Base-by-base conservation (phyloP, 2,797 vertebrate genomes). In the Rhabdomys pumilio region DNA sequence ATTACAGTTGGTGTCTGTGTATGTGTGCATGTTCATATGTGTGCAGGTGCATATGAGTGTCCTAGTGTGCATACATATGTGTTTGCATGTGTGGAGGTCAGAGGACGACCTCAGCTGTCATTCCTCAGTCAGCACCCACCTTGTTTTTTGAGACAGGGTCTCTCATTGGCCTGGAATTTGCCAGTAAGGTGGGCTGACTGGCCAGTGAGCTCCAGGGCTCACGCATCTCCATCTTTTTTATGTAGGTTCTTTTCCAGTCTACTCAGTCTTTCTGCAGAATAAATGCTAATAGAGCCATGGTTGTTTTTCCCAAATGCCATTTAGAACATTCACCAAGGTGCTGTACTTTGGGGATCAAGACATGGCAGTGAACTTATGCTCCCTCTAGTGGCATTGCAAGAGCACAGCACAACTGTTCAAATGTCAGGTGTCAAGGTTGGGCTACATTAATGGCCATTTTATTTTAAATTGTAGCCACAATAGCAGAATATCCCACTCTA, bases 301-400 rank as follows among this genome's bases (percentile, higher is more conserved):
- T 47, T 0, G 0, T 57, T 19, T 50, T 65, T 85, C 34, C 69
- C 65, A 9, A 57, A 63, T 69, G 47, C 55, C 59, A 44, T 29
- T 13, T 24, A 0, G 41, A 69, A 20, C 24, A 13, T 81, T 29
- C 57, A 19, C 38, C 14, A 1, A 76, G 50, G 72, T 8, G 44
- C 79, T 34, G 0, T 12, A 22, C 29, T 55, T 76, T 22, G 73
- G 29, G 67, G 26, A 69, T 50, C 0, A 12, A 19, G 65, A 59
- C 59, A 3, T 38, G 85, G 76, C n/a, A 6, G n/a, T 61, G 93
- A 63, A 34, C 96, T 83, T 38, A 31, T 76, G 93, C 95, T 83
- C 97, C 97, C 97, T 95, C 97, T 97, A 59, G 97, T 89, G 97
- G 96, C 31, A 2, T 0, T 34, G 9, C 1, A 0, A 0, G 59